Conservation (phyloP, 2,888 invertebrate genomes). For the Silvanus unidentatus region DNA sequence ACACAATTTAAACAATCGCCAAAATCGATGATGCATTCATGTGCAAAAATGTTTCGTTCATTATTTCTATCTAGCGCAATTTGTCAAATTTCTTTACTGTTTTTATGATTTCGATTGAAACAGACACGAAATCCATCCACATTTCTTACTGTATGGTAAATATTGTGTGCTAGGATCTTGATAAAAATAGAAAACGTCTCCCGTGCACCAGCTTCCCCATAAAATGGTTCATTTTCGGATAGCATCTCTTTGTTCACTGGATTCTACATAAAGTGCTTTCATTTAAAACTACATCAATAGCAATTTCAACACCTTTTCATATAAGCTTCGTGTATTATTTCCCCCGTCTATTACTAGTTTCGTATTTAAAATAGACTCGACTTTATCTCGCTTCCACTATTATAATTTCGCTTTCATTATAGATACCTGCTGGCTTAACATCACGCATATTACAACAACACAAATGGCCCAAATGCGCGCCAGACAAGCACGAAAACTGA, state of each 20-base stretch:
- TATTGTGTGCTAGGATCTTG: constrained; percentile 23
- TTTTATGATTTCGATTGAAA: too few species aligned
- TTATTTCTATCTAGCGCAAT: constrained; percentile 3
- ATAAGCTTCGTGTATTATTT: constrained; percentile 7
- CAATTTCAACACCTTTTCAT: constrained; percentile 39
- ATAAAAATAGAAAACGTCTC: constrained; percentile 23
- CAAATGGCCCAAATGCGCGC: too few species aligned
- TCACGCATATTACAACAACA: too few species aligned
- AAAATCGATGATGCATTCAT: constrained; percentile 2
- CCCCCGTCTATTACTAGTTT: too few species aligned
- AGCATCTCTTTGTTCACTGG: constrained; percentile 31
- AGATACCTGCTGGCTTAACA: too few species aligned
- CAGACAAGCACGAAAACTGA: too few species aligned
- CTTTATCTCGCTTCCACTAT: too few species aligned
- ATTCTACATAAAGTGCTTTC: constrained; percentile 27
- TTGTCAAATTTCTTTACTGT: too few species aligned
- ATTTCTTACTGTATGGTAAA: constrained; percentile 11
- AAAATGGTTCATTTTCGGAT: constrained; percentile 33
- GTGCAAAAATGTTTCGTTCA: constrained; percentile 2
- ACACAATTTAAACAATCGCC: too few species aligned
- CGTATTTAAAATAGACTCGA: too few species aligned
- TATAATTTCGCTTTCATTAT: too few species aligned
- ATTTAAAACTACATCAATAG: constrained; percentile 35
- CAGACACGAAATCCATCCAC: too few species aligned
- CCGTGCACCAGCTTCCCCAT: constrained; percentile 17